Evolutionary conservation across 2,888 invertebrate genomes (phyloP), one percentile per base, ranked within the genome.

Genomic region (Andrena chrysosceles): DNA sequence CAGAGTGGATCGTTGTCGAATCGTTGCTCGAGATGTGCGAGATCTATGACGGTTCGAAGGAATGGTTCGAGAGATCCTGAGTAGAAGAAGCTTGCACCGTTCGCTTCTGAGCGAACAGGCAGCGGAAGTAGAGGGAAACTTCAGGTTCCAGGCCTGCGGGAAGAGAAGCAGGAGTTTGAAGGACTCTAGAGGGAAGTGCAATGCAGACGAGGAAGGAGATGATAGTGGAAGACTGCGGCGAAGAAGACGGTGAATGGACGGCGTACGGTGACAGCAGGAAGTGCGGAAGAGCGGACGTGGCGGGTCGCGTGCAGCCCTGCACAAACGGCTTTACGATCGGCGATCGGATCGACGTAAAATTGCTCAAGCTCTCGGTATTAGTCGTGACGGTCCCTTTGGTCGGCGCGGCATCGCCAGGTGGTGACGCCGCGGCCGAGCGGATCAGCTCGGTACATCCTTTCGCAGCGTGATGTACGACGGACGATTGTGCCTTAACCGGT

Each of bases 291-390:
- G 66, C 20, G 59, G 63, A 59, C 68, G 68, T 78, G 48, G 26
- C 68, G 56, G 49, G 56, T 49, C 48, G 59, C 68, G 33, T 26
- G 69, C 68, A 56, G 63, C 60, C 52, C 67, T 69, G 77, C 73
- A 69, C 77, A 83, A 85, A 89, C 77, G 85, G 84, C 85, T 89
- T 86, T 89, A 87, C 87, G 90, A 89, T 87, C 85, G 67, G 71
- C 81, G 83, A 85, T 83, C 76, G 81, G 84, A 87, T 90, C 89
- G 87, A 89, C 84, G 85, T 75, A 90, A 87, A 89, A 89, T 90
- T 89, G 89, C 89, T 90, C 89, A 87, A 89, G 87, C 85, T 83
- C 87, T 77, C 81, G 77, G 85, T 82, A 80, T 83, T 70, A 77
- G 82, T 73, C 66, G 60, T 69, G 68, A 49, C 64, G 52, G 83